Evolutionary conservation across 2,888 invertebrate genomes (phyloP), one percentile per base, ranked within the genome.

Genomic region (Ophraella communa): DNA sequence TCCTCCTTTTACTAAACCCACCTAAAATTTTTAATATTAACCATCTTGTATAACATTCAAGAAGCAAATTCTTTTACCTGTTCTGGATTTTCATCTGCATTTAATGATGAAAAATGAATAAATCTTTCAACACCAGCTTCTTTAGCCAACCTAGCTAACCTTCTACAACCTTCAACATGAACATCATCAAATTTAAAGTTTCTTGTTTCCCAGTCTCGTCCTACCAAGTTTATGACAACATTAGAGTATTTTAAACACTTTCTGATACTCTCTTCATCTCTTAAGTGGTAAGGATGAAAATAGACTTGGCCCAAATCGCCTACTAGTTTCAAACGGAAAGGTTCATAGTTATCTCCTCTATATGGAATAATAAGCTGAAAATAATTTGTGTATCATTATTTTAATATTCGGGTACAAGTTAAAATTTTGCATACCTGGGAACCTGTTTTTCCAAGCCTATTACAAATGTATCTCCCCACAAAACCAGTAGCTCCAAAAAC

Each of bases 301-400:
- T 95, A 84, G 5, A 98, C 91, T 85, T 98, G 98, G 2, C 98
- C 99, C 69, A 99, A 86, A 83, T 99, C 99, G 20, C 98, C 98
- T 75, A 86, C 85, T 0, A 97, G 84, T 83, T 95, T 96, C 44
- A 97, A 83, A 56, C 90, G 87, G 67, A 88, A 84, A 7, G 91
- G 88, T 75, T 91, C 90, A 80, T 94, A 93, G 62, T 88, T 87
- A 78, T 98, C 97, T 64, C 92, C 89, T 76, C 98, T 88, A 80
- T 98, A 96, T 1, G 99, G 98, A 70, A 98, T 81, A 70, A 99
- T 93, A 80, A 99, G 82, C 91, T 96, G 86, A 33, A 85, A 85
- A 69, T 74, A 30, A 49, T 21, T 51, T 20, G 42, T 49, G 24
- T 21, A 20, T 20, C 18, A 24, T 39, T 33, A 33, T 39, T 53